A percentile compares a stretch with the other conserved stretches of the same genome.
phyloP scores from a whole-genome alignment of 2,113 vertebrate genomes.

The Scalopus aquaticus region DNA sequence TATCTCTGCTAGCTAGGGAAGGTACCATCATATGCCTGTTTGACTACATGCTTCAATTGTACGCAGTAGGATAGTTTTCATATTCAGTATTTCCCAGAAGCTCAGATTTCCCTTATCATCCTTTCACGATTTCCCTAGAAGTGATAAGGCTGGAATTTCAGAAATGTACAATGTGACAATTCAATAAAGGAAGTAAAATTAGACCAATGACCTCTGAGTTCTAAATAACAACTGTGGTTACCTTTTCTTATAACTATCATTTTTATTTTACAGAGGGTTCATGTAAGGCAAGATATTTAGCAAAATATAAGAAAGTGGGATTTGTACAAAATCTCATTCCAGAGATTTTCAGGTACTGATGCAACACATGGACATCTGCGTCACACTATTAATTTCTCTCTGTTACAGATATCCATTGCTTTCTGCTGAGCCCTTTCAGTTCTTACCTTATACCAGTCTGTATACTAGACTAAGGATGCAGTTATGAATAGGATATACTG shows the following conservation, averaged over 20 bases:
- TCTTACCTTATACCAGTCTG: neutral
- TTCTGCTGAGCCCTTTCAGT: neutral
- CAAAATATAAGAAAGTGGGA: neutral
- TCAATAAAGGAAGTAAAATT: constrained; percentile 34
- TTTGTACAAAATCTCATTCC: neutral
- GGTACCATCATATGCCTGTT: neutral
- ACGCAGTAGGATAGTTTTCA: neutral
- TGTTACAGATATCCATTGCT: neutral
- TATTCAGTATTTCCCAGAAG: constrained; percentile 38
- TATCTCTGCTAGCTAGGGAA: neutral
- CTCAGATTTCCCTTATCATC: neutral
- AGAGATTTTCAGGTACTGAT: neutral
- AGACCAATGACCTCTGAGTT: neutral
- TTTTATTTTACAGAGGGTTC: neutral
- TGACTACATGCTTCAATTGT: neutral
- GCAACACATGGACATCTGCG: neutral
- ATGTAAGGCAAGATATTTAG: neutral
- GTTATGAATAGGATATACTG: neutral
- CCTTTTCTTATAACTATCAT: neutral
- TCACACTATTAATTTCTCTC: neutral
- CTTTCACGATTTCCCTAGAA: constrained; percentile 19
- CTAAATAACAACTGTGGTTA: neutral
- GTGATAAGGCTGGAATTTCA: neutral
- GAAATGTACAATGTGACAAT: neutral
- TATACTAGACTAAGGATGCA: neutral